Evolutionary conservation across 1,140 invertebrate genomes (phyloP), one percentile per base, ranked within the genome.

Genomic region (Alviniconcha marisindica): DNA sequence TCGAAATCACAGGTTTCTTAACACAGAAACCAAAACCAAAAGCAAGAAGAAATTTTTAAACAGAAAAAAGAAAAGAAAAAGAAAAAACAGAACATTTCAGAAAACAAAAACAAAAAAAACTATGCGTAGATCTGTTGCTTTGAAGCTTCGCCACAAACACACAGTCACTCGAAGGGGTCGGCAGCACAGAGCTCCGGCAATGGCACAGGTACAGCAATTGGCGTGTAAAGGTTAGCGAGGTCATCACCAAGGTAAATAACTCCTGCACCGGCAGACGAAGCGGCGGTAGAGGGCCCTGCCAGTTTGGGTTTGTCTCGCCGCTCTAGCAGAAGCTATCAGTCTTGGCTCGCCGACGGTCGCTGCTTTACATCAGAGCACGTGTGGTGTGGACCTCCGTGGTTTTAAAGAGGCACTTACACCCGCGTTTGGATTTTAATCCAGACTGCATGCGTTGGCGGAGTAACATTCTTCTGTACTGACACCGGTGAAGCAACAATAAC

Each of bases 191-290:
- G 21, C 21, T 15, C 21, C 1, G 54, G 54, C 5, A n/a, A 24
- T 18, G 21, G 12, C 54, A 5, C 21, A 18, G 28, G 63, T 33
- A 33, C 63, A 33, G 31, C 5, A 18, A 10, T 48, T 71, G 33
- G 69, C 69, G 69, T 71, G 69, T 33, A 71, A 33, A 33, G 69
- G 69, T 33, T 24, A 24, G 48, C 36, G 78, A 56, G 81, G 81
- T 82, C 81, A 82, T 76, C 71, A 48, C 36, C 71, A 77, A 76
- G 54, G 81, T 82, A 82, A 82, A 82, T 82, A 82, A 60, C 73
- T 82, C 71, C 56, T 33, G 21, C 71, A 15, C 73, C 66, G 48
- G 69, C 71, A 82, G 81, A 82, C 81, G 71, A 33, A 40, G 24
- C 51, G 81, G 71, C 81, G 71, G 48, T 38, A 42, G 54, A 4